Evolutionary conservation across 2,113 vertebrate species (phyloP).

Genomic region (Triplophysa tibetana): DNA sequence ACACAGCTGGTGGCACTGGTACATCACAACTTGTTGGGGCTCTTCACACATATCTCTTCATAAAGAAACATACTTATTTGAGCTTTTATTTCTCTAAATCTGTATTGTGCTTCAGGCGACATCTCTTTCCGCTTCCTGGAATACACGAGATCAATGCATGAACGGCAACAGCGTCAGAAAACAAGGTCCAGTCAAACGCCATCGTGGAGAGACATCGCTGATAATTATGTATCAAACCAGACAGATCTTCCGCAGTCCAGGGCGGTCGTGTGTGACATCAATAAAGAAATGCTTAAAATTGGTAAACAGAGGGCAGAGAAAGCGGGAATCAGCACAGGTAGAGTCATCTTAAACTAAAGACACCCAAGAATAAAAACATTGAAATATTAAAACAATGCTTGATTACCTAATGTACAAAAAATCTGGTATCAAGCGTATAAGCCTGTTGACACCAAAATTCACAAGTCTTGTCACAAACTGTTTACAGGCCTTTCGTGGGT

Average conservation of each 20-base stretch:
- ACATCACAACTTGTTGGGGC: neutral
- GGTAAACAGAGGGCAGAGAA: conserved; percentile 81
- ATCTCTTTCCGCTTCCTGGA: conserved; percentile 93
- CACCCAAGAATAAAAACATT: no score
- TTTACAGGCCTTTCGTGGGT: conserved; percentile 89
- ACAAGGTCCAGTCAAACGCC: conserved; percentile 75
- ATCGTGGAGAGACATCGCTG: conserved; percentile 85
- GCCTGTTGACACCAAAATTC: neutral
- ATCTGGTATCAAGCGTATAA: no score
- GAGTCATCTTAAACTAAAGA: neutral
- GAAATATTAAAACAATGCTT: no score
- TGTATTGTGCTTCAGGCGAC: conserved; percentile 77
- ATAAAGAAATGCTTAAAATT: conserved; percentile 94
- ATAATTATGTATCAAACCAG: conserved; percentile 68
- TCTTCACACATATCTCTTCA: neutral
- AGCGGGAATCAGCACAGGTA: conserved; percentile 79
- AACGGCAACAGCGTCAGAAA: conserved; percentile 64
- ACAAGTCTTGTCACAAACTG: conserved; percentile 35
- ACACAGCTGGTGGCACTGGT: conserved; percentile 97
- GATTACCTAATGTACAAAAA: no score
- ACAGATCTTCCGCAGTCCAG: conserved; percentile 61
- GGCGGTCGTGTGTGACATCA: conserved; percentile 93
- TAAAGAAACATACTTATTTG: no score
- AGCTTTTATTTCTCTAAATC: neutral
- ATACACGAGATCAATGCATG: conserved; percentile 74